Conservation (phyloP, 2,113 vertebrate species). For the Lagopus muta region DNA sequence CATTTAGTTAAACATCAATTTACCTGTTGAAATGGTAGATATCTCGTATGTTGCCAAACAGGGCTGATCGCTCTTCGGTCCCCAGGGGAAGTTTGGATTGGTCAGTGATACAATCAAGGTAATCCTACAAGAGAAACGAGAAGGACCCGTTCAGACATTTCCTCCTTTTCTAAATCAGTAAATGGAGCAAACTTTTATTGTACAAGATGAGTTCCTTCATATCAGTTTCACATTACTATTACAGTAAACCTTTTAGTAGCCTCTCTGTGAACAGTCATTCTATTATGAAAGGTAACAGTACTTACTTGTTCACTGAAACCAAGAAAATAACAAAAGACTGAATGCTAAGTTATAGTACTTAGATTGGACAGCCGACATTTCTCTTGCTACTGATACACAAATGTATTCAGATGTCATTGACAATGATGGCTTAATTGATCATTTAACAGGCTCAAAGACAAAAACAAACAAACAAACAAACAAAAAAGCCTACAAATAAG, state of each 20-base stretch:
- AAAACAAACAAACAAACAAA: neutral
- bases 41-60: constrained; percentile 96
- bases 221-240: constrained; percentile 56
- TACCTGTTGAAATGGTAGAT: constrained; percentile 97
- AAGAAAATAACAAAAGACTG: constrained; percentile 45
- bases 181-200: constrained; percentile 41
- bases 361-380: neutral
- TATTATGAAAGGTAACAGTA: constrained; percentile 57
- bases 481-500: neutral
- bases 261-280: constrained; percentile 44
- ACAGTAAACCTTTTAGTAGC: constrained; percentile 36
- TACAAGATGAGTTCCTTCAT: constrained; percentile 20
- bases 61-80: constrained; percentile 87
- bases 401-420: constrained; percentile 30
- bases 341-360: neutral
- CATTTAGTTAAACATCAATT: neutral
- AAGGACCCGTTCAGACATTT: constrained; percentile 46
- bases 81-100: constrained; percentile 88
- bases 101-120: constrained; percentile 91
- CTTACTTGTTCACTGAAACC: constrained; percentile 56
- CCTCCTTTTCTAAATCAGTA: constrained; percentile 18
- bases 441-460: constrained; percentile 2
- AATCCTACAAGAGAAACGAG: constrained; percentile 85
- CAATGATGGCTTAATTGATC: neutral
- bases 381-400: neutral